Percentiles rank a stretch among this genome's conserved stretches.
Evolutionary conservation across 2,113 vertebrate genomes (phyloP).

Genomic region (Callocephalon fimbriatum): DNA sequence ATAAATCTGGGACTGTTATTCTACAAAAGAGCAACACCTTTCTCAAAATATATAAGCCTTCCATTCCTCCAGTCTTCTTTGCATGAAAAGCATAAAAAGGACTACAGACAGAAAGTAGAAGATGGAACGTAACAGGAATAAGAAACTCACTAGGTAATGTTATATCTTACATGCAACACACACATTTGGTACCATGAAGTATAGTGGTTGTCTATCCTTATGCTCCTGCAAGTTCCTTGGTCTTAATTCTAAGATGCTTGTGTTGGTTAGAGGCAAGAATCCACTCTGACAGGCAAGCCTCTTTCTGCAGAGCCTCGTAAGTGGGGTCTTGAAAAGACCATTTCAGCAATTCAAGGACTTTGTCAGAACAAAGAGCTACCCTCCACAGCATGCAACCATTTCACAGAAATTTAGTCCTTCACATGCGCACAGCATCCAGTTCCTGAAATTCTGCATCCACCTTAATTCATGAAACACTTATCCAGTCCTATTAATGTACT

Average conservation of each 20-base stretch:
- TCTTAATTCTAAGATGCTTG: not conserved
- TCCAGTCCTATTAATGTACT: not conserved
- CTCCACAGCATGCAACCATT: fast-evolving
- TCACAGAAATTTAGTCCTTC: not conserved
- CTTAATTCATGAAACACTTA: not conserved
- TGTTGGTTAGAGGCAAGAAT: not conserved
- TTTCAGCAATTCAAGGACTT: not conserved
- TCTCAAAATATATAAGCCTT: not conserved
- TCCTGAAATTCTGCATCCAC: not conserved
- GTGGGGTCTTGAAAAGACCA: not conserved
- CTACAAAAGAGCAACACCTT: not conserved
- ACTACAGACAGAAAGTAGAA: not conserved
- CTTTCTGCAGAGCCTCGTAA: not conserved
- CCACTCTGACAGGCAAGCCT: fast-evolving
- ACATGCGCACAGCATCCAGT: not conserved
- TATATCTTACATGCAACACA: not conserved
- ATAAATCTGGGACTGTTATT: not conserved
- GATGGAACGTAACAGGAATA: not conserved
- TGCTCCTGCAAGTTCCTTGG: fast-evolving
- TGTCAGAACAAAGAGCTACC: not conserved
- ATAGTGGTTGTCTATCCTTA: fast-evolving
- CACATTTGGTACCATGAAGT: not conserved
- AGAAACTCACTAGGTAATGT: not conserved
- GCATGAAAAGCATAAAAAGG: not conserved
- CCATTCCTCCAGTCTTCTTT: not conserved